A percentile compares a stretch with the other conserved stretches of the same genome.
Evolutionary conservation across 2,888 invertebrate genomes (phyloP).

Genomic region (Diarsia brunnea): DNA sequence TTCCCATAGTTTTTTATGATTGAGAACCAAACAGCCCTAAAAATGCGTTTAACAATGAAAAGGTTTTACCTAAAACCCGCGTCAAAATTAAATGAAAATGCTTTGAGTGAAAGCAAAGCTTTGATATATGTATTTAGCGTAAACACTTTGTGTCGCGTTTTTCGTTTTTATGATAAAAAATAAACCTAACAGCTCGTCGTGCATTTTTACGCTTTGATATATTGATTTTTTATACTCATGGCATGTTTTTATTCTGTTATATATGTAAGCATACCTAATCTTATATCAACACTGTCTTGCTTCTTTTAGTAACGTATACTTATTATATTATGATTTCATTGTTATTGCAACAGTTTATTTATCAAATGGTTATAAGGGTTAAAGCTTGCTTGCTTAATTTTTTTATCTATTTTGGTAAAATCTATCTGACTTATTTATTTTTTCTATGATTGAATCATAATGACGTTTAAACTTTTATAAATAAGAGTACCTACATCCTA

Average conservation of each 20-base stretch:
- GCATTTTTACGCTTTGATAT: not conserved
- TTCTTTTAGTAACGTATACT: not conserved
- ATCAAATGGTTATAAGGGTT: too few relatives aligned
- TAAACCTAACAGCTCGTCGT: not conserved
- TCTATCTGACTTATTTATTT: too few relatives aligned
- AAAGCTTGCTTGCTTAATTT: too few relatives aligned
- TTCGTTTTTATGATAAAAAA: slow-evolving; percentile 3
- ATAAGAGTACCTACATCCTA: too few relatives aligned
- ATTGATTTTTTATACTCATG: slow-evolving; percentile 2
- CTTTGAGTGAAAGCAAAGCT: slow-evolving; percentile 4
- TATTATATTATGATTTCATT: not conserved
- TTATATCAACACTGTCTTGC: not conserved
- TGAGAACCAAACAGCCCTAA: not conserved
- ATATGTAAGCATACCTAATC: not conserved
- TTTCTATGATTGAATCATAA: too few relatives aligned
- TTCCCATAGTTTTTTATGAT: too few relatives aligned
- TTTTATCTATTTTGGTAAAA: too few relatives aligned
- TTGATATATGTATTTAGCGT: slow-evolving; percentile 24
- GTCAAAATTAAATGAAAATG: not conserved
- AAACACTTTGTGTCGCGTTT: slow-evolving; percentile 2
- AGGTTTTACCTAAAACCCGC: not conserved
- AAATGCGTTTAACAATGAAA: not conserved
- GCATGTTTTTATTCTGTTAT: not conserved
- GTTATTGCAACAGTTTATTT: not conserved
- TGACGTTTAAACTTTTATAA: too few relatives aligned